Evolutionary conservation across 2,888 invertebrate genomes (phyloP), one percentile per base, ranked within the genome.

Genomic region (Dastarcus helophoroides): DNA sequence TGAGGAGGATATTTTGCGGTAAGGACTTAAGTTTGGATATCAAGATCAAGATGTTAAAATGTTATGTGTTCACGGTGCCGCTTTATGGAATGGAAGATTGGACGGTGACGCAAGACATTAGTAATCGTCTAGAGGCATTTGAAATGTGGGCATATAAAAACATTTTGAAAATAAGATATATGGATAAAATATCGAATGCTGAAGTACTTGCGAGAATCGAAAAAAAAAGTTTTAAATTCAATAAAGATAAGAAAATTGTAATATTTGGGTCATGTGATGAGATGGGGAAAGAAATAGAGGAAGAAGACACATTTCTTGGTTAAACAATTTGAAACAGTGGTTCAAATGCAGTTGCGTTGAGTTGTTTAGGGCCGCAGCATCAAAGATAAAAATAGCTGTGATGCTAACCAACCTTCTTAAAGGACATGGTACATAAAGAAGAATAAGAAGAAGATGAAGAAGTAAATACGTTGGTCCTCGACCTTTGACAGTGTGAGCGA

Each of bases 61-160:
- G n/a, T n/a, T n/a, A n/a, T n/a, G n/a, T n/a, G n/a, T n/a, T n/a
- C n/a, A n/a, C n/a, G n/a, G n/a, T n/a, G n/a, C n/a, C n/a, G n/a
- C n/a, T n/a, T n/a, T n/a, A n/a, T n/a, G n/a, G n/a, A n/a, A n/a
- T n/a, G n/a, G n/a, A n/a, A n/a, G n/a, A n/a, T n/a, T n/a, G n/a
- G n/a, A n/a, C n/a, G n/a, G n/a, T n/a, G n/a, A n/a, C n/a, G n/a
- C n/a, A n/a, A n/a, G n/a, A n/a, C n/a, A n/a, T n/a, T n/a, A n/a
- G n/a, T n/a, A n/a, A n/a, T n/a, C n/a, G n/a, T 21, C 26, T 32
- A 11, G 19, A 32, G 13, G 26, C 32, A 8, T 32, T 32, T 12
- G 26, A 32, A 19, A 26, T 32, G 32, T n/a, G n/a, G n/a, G n/a
- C n/a, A n/a, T n/a, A n/a, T n/a, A n/a, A n/a, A n/a, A n/a, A n/a